These are phyloP conservation scores for Exephanes ischioxanthus DNA, from an alignment of 2,888 invertebrate genomes.

Conservation along the genomic window DNA sequence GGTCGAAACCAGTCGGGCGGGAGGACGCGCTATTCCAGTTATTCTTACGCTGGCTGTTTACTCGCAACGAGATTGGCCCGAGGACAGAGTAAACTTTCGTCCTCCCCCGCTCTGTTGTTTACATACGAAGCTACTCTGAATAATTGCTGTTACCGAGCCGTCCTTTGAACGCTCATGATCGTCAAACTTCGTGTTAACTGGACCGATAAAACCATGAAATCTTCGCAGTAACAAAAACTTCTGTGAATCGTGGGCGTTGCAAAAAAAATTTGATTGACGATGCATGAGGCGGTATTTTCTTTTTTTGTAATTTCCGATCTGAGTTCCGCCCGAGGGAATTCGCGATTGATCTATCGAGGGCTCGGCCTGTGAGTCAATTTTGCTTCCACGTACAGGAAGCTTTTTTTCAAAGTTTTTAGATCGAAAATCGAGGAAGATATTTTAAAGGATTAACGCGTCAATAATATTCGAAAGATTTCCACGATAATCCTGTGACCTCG, in stretches of 20 bases:
- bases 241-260: background rate
- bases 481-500: background rate
- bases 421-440: background rate
- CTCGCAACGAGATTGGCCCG: constrained; percentile 13
- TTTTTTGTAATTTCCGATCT: background rate
- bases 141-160: constrained; percentile 18
- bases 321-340: constrained; percentile 5
- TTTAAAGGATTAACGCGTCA: too few relatives aligned
- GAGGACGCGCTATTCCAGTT: background rate
- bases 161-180: constrained; percentile 7
- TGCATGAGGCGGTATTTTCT: background rate
- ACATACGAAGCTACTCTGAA: constrained; percentile 6
- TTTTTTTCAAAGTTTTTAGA: background rate
- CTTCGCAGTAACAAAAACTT: background rate
- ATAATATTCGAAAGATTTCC: background rate
- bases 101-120: background rate
- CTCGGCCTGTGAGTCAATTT: background rate
- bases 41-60: background rate
- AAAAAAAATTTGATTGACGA: constrained; percentile 23
- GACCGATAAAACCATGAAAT: background rate
- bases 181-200: constrained; percentile 11
- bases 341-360: constrained; percentile 29
- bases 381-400: too few relatives aligned
- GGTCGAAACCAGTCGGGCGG: too few relatives aligned
- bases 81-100: constrained; percentile 19